Base-by-base conservation (phyloP, 2,797 vertebrate species). In the Sciurus carolinensis region DNA sequence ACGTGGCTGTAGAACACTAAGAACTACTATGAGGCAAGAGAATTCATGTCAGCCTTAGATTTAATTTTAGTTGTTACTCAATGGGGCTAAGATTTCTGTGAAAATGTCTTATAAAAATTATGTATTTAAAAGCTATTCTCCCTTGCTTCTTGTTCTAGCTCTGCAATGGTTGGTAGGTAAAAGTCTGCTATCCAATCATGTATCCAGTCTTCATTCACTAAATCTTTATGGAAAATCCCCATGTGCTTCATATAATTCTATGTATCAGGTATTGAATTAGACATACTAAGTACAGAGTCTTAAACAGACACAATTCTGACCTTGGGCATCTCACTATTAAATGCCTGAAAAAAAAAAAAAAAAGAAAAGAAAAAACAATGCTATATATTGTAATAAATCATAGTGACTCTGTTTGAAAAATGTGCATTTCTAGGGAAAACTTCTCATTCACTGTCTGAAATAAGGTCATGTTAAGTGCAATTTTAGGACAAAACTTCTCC, bases 401-500 rank as follows among this genome's bases (percentile, higher is more conserved):
- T 69, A 30, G 28, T 84, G 17, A 77, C 42, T 93, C 42, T 93
- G 57, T 93, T 85, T 89, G 54, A 28, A 47, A 81, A 85, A 57
- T 54, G n/a, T 26, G 17, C 28, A 66, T 88, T 84, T 90, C 20
- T 72, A 64, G 11, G 18, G 77, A 82, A 42, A 52, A 84, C 64
- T 7, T 33, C 22, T 17, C 4, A 64, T 39, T 82, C 47, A 75
- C 22, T 92, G 20, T 86, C 33, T 36, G 75, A 82, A 97, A 57
- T 26, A 81, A 44, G 50, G n/a, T 22, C 10, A 91, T 79, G 75
- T 76, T 24, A 87, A 50, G 17, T 84, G 18, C 5, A 82, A 50
- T 73, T 86, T 85, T 13, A 24, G 33, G 11, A 39, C 8, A 42
- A 3, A 42, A 11, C 59, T 14, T 93, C 4, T 73, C 14, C 9